phyloP scores from a whole-genome alignment of 2,888 invertebrate genomes.

The Allygus modestus region DNA sequence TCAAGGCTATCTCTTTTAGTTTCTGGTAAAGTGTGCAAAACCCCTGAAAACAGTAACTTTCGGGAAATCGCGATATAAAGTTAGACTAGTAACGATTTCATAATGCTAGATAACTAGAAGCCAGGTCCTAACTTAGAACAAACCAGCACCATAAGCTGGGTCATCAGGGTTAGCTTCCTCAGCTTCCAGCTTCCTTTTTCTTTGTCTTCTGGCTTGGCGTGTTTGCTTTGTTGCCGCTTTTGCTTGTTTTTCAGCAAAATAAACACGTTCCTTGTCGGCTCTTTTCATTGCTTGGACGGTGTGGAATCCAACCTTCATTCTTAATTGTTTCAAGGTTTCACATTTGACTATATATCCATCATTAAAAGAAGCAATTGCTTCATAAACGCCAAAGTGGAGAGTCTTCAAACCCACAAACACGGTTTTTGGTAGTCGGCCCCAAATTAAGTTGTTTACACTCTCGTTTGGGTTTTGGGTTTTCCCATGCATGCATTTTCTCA shows the following conservation, averaged over 20 bases:
- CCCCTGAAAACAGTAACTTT: conserved; percentile 19
- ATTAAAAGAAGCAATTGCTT: conserved; percentile 52
- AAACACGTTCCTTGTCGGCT: conserved; percentile 15
- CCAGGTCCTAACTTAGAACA: conserved; percentile 43
- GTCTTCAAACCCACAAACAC: conserved; percentile 43
- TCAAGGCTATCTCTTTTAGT: conserved; percentile 32
- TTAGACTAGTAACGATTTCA: conserved; percentile 8
- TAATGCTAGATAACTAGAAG: conserved; percentile 1
- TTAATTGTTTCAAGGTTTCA: conserved; percentile 12
- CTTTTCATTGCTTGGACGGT: conserved; percentile 29
- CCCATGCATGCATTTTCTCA: conserved; percentile 19
- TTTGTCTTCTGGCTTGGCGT: conserved; percentile 35
- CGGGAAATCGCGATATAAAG: conserved; percentile 30
- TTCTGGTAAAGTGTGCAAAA: conserved; percentile 28
- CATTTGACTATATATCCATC: conserved; percentile 37
- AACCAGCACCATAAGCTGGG: conserved; percentile 34
- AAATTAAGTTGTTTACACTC: conserved; percentile 53
- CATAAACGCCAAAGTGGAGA: conserved; percentile 43
- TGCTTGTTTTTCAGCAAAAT: conserved; percentile 38
- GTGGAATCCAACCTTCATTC: conserved; percentile 21
- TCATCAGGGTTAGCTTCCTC: conserved; percentile 32
- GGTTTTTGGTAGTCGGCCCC: conserved; percentile 24
- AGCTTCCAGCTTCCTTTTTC: conserved; percentile 34
- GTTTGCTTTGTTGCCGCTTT: conserved; percentile 31
- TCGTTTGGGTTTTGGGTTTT: conserved; percentile 41